Evolutionary conservation across 2,113 vertebrate species (phyloP), one percentile per base, ranked within the genome.

Genomic region (Orientallactaga bullata): DNA sequence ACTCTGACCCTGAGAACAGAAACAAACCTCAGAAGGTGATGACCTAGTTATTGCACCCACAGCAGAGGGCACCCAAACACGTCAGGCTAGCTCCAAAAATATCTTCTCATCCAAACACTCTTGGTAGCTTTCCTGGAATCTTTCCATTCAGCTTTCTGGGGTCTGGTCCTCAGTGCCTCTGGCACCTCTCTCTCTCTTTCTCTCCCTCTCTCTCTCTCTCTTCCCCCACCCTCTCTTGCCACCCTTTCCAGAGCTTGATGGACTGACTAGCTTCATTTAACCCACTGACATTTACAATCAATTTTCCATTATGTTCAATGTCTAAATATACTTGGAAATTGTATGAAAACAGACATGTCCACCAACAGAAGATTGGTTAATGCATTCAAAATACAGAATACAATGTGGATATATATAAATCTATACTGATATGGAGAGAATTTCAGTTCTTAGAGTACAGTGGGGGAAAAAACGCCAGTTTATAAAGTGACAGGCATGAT

Each of bases 1-100:
- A 5, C 32, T 21, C 87, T 32, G 84, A 89, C 58, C 37, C 91
- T 78, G 77, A 68, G 78, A 88, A 69, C 9, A 89, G 39, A 91
- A 93, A 86, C 87, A 81, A 84, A 91, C 32, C 77, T 51, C 42
- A 69, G 76, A 80, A 60, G 28, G n/a, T 12, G 84, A 93, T 66
- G 74, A 82, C 83, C 90, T 39, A 0, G 77, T 85, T 47, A 82
- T 82, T 69, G 39, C 82, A 37, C 65, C 58, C 20, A 35, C 7
- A n/a, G 92, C 86, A n/a, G 9, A 88, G 65, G 88, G 73, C 37
- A 93, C 69, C 71, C 47, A 88, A 89, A 2, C 66, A 60, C 51
- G 51, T 37, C 78, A 94, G n/a, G 35, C 79, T 58, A 37, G 26
- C 35, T 93, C 95, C 84, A 89, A 93, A 96, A 94, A 89, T 85